Evolutionary conservation across 2,888 invertebrate species (phyloP), one percentile per base, ranked within the genome.

Genomic region (Caenorhabditis sp.): DNA sequence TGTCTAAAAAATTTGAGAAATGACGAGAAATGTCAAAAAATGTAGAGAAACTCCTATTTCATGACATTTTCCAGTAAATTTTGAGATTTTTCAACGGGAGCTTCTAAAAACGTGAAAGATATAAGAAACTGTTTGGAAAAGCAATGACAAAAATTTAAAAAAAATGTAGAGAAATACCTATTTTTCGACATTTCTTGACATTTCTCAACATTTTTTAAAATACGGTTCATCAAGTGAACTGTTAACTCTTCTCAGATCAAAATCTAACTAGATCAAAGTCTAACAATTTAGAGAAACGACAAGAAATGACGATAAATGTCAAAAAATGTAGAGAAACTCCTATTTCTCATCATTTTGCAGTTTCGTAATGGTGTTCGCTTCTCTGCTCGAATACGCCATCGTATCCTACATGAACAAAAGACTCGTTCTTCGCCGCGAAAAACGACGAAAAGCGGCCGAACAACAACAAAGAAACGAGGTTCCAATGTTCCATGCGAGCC

Each of bases 381-480:
- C 95, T 90, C 91, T 97, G 89, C 91, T 97, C 91, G 97, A 97
- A 91, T 97, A 96, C 90, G 96, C 97, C 81, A 94, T 95, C 81
- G 97, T 97, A 85, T 95, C 95, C 83, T 97, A 97, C 90, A 94
- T 96, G 93, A 95, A 95, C 84, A 96, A 95, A 91, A 92, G 95
- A 90, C 94, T 95, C 90, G 95, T 95, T 90, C 95, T 95, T 94
- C 92, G 95, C 89, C 94, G 95, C 91, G 94, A 84, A 54, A 82
- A 82, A 66, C 62, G 77, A 31, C 54, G 80, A 54, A 83, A 82
- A 71, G 74, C 71, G 5, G 76, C 78, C 0, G 82, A 82, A 57
- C 80, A 80, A 50, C 80, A 80, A 61, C 82, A 82, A 54, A 49
- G 79, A 17, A 71, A 70, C 43, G 82, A 82, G 60, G 70, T 82